Evolutionary conservation across 2,888 invertebrate species (phyloP).

Genomic region (Ganaspis brasiliensis): DNA sequence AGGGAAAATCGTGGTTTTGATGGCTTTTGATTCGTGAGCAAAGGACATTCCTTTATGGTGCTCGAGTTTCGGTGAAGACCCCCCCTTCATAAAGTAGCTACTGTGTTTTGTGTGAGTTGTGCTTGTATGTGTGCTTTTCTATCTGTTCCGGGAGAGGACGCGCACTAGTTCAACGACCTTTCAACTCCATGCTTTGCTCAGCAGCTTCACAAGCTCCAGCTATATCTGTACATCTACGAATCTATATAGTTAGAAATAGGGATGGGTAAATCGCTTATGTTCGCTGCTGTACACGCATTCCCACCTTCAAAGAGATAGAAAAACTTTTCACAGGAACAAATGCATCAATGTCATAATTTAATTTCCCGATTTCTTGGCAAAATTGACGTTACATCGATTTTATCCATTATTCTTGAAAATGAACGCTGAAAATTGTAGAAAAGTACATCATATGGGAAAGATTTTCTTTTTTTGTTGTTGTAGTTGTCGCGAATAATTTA

Average conservation of each 20-base stretch:
- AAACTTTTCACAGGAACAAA: background rate
- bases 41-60: background rate
- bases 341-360: background rate
- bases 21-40: background rate
- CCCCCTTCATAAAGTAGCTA: slow-evolving; percentile 57
- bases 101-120: slow-evolving; percentile 52
- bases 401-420: no score
- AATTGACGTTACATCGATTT: no score
- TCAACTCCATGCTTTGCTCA: slow-evolving; percentile 69
- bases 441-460: no score
- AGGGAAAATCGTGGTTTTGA: background rate
- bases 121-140: slow-evolving; percentile 21
- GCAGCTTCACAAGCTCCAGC: slow-evolving; percentile 64
- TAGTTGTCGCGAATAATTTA: no score
- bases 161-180: slow-evolving; percentile 68
- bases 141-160: slow-evolving; percentile 33
- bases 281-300: slow-evolving; percentile 1
- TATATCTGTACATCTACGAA: slow-evolving; percentile 49
- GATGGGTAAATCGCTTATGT: background rate
- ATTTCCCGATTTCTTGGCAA: background rate
- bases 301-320: background rate
- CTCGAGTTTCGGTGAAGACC: slow-evolving; percentile 31
- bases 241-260: slow-evolving; percentile 36
- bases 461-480: background rate
- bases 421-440: no score